These are phyloP conservation scores for Oscheius sp. DNA, from an alignment of 1,140 invertebrate genomes.

Conservation along the genomic window DNA sequence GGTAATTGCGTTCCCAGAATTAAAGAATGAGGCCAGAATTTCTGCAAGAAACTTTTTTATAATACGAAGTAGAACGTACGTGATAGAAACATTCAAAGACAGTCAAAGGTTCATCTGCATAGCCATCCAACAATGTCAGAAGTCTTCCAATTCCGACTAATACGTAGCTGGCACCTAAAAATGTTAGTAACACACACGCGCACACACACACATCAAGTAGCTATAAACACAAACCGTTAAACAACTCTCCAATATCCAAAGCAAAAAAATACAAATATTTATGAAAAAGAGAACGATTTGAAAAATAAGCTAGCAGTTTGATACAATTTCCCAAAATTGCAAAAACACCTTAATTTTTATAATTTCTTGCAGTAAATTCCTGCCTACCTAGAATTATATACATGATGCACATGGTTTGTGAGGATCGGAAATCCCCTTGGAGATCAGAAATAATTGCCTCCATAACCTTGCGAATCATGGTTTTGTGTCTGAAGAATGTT, in stretches of 20 bases:
- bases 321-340: conserved; percentile 8
- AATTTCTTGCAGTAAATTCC: too few relatives aligned
- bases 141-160: conserved; percentile 14
- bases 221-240: conserved; percentile 14
- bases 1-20: conserved; percentile 1
- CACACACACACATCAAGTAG: too few relatives aligned
- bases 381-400: conserved; percentile 19
- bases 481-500: too few relatives aligned
- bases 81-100: conserved; percentile 17
- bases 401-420: conserved; percentile 22
- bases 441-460: too few relatives aligned
- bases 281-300: neutral
- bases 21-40: neutral
- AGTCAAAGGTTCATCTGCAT: conserved; percentile 11
- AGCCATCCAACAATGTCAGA: neutral
- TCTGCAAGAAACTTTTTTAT: neutral
- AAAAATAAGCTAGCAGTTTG: conserved; percentile 1
- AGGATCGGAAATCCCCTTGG: conserved; percentile 3
- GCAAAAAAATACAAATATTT: conserved; percentile 13
- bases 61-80: neutral
- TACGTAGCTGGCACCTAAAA: conserved; percentile 9
- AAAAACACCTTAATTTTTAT: neutral
- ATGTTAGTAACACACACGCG: too few relatives aligned
- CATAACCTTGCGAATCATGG: too few relatives aligned
- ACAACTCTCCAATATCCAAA: conserved; percentile 12